These are phyloP conservation scores for Littorina saxatilis DNA, from an alignment of 1,140 invertebrate species.

Conservation along the genomic window DNA sequence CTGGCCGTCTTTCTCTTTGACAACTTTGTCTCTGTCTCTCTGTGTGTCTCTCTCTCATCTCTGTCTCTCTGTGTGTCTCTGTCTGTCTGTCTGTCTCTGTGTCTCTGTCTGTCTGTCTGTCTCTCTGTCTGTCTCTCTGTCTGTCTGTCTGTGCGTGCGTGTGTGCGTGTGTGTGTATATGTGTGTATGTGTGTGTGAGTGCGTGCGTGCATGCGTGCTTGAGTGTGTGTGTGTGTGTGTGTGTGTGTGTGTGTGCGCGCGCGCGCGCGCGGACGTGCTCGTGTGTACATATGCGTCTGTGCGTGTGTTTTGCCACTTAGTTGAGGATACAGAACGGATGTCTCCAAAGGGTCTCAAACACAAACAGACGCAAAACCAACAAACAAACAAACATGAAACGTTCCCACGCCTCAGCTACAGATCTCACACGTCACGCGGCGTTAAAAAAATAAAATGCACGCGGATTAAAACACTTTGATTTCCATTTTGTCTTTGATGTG, in stretches of 20 bases:
- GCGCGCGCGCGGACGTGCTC: background rate
- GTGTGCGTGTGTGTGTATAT: slow-evolving; percentile 8
- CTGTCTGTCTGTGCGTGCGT: slow-evolving; percentile 1
- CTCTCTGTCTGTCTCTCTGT: slow-evolving; percentile 12
- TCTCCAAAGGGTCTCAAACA: no score
- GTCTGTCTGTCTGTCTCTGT: background rate
- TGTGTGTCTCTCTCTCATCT: slow-evolving; percentile 18
- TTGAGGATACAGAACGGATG: no score
- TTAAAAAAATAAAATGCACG: no score
- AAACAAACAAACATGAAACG: no score
- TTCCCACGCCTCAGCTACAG: no score
- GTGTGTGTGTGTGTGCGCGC: background rate
- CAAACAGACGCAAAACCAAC: no score
- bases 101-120: slow-evolving; percentile 8
- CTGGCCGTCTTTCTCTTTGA: background rate
- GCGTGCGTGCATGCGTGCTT: slow-evolving; percentile 1
- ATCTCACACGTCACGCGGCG: no score
- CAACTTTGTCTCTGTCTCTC: slow-evolving; percentile 3
- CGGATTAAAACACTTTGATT: no score
- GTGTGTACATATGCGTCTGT: no score
- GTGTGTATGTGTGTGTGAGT: slow-evolving; percentile 4
- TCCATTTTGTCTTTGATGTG: no score
- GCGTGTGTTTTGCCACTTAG: no score
- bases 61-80: background rate
- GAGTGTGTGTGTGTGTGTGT: background rate